Evolutionary conservation across 35 echinoderm and acorn worm species (phyloP).

Genomic region (Antedon bifida): DNA sequence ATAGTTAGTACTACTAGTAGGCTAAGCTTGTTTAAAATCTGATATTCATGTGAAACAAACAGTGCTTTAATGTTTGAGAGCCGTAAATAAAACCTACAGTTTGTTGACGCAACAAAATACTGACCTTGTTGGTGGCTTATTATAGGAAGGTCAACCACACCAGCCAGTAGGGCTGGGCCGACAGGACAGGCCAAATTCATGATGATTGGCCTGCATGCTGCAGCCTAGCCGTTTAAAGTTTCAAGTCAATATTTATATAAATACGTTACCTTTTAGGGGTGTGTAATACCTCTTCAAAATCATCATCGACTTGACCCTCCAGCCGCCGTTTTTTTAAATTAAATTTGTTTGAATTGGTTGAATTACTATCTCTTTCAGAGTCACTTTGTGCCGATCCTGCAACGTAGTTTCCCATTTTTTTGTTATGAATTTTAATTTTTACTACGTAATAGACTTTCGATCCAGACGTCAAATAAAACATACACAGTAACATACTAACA

Average conservation of each 20-base stretch:
- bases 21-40: no score
- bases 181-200: no score
- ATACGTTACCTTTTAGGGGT: background rate
- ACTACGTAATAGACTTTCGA: background rate
- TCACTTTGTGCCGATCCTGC: background rate
- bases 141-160: no score
- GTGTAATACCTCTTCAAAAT: background rate
- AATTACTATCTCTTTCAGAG: background rate
- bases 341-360: background rate
- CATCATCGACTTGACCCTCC: background rate
- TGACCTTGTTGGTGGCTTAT: no score
- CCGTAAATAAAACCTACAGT: no score
- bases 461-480: background rate
- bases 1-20: no score
- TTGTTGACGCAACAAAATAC: no score
- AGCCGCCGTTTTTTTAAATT: background rate
- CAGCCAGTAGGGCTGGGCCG: no score
- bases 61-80: no score
- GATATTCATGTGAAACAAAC: no score
- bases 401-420: constrained; percentile 1
- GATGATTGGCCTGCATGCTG: background rate
- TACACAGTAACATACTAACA: no score
- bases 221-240: background rate
- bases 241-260: background rate
- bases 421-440: background rate